These are phyloP conservation scores for Mercenaria mercenaria DNA, from an alignment of 1,140 invertebrate genomes.

Conservation along the genomic window DNA sequence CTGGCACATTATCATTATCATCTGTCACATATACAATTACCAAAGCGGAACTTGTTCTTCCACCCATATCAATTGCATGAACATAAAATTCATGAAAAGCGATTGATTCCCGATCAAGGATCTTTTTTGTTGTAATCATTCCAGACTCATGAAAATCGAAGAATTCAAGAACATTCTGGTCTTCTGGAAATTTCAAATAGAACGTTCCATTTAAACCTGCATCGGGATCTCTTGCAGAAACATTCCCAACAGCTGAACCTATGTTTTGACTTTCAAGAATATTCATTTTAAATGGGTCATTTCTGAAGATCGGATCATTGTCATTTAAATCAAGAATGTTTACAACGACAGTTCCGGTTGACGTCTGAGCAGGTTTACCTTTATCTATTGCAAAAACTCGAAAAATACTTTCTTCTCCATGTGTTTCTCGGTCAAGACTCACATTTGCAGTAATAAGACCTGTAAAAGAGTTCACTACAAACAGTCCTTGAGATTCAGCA, in stretches of 20 bases:
- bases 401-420: conserved; percentile 52
- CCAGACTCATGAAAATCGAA: conserved; percentile 41
- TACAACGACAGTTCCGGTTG: conserved; percentile 54
- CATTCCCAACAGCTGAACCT: conserved; percentile 39
- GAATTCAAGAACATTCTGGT: background rate
- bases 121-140: conserved; percentile 21
- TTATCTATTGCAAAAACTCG: conserved; percentile 48
- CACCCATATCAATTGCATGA: conserved; percentile 53
- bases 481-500: conserved; percentile 31
- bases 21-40: conserved; percentile 41
- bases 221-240: conserved; percentile 51
- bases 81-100: conserved; percentile 44
- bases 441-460: conserved; percentile 36
- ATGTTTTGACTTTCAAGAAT: conserved; percentile 15
- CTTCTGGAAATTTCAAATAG: conserved; percentile 31
- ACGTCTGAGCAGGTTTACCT: conserved; percentile 9
- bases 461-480: conserved; percentile 12
- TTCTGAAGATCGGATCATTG: conserved; percentile 56
- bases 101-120: conserved; percentile 39
- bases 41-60: conserved; percentile 45
- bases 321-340: conserved; percentile 56
- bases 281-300: conserved; percentile 31
- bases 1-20: conserved; percentile 56
- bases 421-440: conserved; percentile 47
- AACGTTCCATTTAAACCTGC: conserved; percentile 54